Conservation (phyloP, 2,113 vertebrate genomes). For the Chionodraco myersi region DNA sequence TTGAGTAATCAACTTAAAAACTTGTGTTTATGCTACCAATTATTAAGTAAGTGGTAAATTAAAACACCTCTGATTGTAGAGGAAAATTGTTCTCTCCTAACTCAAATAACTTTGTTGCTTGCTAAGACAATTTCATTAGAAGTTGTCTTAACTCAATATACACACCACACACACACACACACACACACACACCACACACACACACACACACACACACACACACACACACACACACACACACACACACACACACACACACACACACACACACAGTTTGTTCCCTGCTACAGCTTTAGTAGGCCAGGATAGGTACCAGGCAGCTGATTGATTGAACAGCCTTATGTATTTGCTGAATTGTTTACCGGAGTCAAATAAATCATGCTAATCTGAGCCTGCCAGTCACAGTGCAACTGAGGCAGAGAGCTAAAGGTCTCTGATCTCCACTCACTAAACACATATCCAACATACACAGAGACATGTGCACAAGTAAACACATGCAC, state of each 20-base stretch:
- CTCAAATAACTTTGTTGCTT: no score
- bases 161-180: neutral
- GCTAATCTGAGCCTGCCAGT: slow-evolving; percentile 66
- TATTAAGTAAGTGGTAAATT: no score
- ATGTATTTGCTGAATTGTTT: slow-evolving; percentile 70
- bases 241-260: slow-evolving; percentile 8
- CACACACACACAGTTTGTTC: slow-evolving; percentile 7
- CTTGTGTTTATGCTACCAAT: no score
- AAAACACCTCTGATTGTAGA: no score
- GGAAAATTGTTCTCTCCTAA: no score
- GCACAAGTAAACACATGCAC: slow-evolving; percentile 39
- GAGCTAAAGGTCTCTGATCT: slow-evolving; percentile 31
- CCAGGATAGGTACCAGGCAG: slow-evolving; percentile 31
- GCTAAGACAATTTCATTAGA: no score
- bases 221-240: neutral
- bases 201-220: no score
- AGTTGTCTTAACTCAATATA: no score
- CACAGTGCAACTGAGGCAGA: slow-evolving; percentile 35
- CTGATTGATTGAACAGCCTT: slow-evolving; percentile 65
- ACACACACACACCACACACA: no score
- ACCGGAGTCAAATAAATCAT: slow-evolving; percentile 68
- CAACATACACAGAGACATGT: slow-evolving; percentile 36
- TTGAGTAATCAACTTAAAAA: no score
- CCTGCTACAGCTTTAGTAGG: slow-evolving; percentile 34
- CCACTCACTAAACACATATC: slow-evolving; percentile 35